Evolutionary conservation across 2,888 invertebrate species (phyloP).

Genomic region (Erannis defoliaria): DNA sequence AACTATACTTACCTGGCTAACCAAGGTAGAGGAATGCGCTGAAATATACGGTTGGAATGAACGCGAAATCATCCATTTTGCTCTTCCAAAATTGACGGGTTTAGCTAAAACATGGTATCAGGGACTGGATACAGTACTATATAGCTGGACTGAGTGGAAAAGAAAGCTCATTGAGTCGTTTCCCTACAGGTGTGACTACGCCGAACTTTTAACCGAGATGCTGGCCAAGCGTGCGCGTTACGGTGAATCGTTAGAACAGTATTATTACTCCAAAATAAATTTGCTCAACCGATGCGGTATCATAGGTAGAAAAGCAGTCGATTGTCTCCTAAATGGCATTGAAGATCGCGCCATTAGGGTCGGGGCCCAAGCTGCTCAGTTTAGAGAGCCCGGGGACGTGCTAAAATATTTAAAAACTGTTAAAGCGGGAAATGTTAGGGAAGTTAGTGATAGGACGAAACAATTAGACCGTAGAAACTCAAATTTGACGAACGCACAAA

Average conservation of each 20-base stretch:
- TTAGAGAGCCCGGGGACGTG: background rate
- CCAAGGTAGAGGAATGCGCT: no score
- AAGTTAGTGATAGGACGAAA: background rate
- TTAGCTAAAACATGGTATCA: constrained; percentile 4
- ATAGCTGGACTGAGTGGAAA: constrained; percentile 1
- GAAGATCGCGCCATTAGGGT: background rate
- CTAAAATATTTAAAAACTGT: constrained; percentile 1
- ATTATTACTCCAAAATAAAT: constrained; percentile 1
- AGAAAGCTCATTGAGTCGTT: background rate
- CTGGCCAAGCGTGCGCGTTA: constrained; percentile 1
- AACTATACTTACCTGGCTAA: no score
- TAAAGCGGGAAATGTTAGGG: background rate
- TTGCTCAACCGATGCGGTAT: background rate
- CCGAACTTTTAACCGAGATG: background rate
- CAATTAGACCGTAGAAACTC: no score
- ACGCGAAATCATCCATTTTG: constrained; percentile 1
- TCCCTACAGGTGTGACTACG: background rate
- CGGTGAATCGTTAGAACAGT: background rate
- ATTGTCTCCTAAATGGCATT: background rate
- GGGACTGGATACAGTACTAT: background rate
- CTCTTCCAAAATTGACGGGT: background rate
- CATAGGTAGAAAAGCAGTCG: background rate
- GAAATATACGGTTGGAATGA: background rate
- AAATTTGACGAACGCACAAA: no score
- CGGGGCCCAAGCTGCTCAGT: no score